Evolutionary conservation across 2,113 vertebrate genomes (phyloP).

Genomic region (Eptesicus fuscus): DNA sequence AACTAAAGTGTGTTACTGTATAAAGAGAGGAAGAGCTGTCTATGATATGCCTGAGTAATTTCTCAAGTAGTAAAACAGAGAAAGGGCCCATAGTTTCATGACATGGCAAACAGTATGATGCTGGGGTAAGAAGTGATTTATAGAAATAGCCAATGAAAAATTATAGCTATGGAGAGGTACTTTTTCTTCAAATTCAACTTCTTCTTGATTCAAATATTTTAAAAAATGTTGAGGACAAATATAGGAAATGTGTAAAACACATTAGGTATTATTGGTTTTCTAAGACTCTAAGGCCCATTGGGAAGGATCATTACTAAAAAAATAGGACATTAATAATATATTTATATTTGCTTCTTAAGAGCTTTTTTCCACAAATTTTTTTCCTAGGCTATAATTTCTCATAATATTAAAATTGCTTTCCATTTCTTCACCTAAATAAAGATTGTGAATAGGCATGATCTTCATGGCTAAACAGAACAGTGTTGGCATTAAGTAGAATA

Average conservation of each 20-base stretch:
- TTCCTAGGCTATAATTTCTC: not conserved
- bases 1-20: not conserved
- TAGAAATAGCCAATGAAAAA: not conserved
- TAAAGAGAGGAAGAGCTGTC: not conserved
- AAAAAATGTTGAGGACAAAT: not conserved
- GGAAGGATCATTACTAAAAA: not conserved
- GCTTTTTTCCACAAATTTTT: not conserved
- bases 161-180: not conserved
- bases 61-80: not conserved
- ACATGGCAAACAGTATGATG: not conserved
- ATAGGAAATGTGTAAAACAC: not conserved
- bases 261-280: not conserved
- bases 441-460: not conserved
- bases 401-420: not conserved
- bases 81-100: not conserved
- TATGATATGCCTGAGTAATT: not conserved
- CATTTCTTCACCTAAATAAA: not conserved
- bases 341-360: not conserved
- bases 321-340: not conserved
- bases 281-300: not conserved
- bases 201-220: not conserved
- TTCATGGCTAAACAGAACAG: not conserved
- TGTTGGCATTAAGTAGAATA: not conserved
- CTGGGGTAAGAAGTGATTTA: not conserved
- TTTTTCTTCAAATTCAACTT: not conserved